These are phyloP conservation scores for Sminthurinus aureus DNA, from an alignment of 2,888 invertebrate genomes.

Conservation along the genomic window DNA sequence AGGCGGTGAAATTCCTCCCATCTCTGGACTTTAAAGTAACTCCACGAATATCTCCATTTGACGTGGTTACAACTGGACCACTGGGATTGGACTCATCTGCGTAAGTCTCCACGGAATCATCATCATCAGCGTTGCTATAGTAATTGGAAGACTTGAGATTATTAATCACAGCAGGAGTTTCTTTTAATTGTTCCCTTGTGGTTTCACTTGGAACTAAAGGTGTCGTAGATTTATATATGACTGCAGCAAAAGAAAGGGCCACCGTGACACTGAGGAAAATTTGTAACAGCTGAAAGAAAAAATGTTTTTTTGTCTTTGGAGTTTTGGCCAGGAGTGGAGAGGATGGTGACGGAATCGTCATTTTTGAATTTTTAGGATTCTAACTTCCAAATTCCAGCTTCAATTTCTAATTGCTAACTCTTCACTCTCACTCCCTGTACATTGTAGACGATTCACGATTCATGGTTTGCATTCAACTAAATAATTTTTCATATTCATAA, in stretches of 20 bases:
- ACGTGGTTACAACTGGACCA: not conserved
- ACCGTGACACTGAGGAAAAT: slow-evolving; percentile 5
- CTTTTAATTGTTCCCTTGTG: not conserved
- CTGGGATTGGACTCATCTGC: not conserved
- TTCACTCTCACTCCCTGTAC: no score
- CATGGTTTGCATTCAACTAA: no score
- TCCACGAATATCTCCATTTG: slow-evolving; percentile 14
- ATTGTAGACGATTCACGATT: no score
- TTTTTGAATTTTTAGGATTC: no score
- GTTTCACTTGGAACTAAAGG: not conserved
- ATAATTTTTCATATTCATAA: no score
- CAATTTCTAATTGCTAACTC: no score
- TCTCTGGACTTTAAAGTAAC: slow-evolving; percentile 3
- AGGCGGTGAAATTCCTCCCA: slow-evolving; percentile 14
- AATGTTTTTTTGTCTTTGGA: slow-evolving; percentile 4
- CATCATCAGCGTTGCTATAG: not conserved
- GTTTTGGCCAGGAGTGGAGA: not conserved
- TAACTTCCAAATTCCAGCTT: no score
- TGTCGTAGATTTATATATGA: not conserved
- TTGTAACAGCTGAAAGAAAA: slow-evolving; percentile 4
- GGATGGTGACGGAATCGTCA: no score
- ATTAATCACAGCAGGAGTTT: not conserved
- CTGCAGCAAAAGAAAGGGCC: not conserved
- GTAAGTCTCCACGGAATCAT: not conserved
- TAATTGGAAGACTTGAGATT: not conserved